Evolutionary conservation across 2,888 invertebrate species (phyloP).

Genomic region (Hypercompe scribonia): DNA sequence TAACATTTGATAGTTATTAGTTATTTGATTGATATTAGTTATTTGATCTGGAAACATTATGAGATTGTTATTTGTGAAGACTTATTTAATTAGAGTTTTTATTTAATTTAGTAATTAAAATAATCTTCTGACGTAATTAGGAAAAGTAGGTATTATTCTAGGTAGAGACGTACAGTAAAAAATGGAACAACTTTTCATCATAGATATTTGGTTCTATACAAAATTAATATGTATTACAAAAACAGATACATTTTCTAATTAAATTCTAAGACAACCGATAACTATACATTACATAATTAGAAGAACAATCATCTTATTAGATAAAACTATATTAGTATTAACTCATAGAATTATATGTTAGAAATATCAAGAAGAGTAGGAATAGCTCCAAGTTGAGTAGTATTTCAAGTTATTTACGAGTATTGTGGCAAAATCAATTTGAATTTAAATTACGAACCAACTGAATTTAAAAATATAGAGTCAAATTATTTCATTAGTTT

Average conservation of each 20-base stretch:
- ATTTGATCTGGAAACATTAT: not conserved
- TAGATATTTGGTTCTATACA: no score
- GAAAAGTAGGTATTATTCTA: not conserved
- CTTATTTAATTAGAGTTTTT: not conserved
- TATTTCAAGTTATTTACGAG: no score
- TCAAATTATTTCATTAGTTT: no score
- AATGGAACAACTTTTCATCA: not conserved
- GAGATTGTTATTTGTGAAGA: not conserved
- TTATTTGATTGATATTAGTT: no score
- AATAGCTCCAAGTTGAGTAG: not conserved
- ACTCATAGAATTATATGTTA: no score
- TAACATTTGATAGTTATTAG: conserved; percentile 6
- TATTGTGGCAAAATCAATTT: no score
- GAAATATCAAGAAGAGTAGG: no score
- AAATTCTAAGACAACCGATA: not conserved
- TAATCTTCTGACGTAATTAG: not conserved
- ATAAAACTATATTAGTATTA: no score
- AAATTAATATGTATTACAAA: no score
- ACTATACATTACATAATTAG: not conserved
- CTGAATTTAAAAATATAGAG: no score
- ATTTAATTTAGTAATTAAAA: not conserved
- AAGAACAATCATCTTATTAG: no score
- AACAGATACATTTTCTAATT: not conserved
- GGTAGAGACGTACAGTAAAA: not conserved
- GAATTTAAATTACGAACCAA: no score